Percentiles rank a stretch among this genome's conserved stretches.
phyloP scores from a whole-genome alignment of 92 coral and sea anemone genomes.

The Montipora capitata region DNA sequence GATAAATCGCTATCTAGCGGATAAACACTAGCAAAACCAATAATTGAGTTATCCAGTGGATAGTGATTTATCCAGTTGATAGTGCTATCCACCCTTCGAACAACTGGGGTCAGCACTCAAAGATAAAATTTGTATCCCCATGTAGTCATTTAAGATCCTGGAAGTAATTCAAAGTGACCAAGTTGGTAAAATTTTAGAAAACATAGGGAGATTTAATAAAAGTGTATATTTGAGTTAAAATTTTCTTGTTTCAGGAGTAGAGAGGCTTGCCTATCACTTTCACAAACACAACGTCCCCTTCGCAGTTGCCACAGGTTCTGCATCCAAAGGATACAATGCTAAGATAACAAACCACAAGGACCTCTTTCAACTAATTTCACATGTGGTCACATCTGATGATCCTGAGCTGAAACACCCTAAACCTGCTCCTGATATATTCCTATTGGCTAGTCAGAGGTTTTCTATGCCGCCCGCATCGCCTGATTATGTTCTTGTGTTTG shows the following conservation, averaged over 20 bases:
- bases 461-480: conserved; percentile 76
- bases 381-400: conserved; percentile 92
- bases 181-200: too few species aligned
- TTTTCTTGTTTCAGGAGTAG: conserved; percentile 76
- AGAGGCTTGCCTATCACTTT: conserved; percentile 83
- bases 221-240: too few species aligned
- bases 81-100: too few species aligned
- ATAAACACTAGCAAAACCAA: too few species aligned
- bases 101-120: too few species aligned
- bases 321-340: conserved; percentile 68
- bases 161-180: too few species aligned
- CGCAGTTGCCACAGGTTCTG: conserved; percentile 97
- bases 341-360: conserved; percentile 81
- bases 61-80: too few species aligned
- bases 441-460: conserved; percentile 90
- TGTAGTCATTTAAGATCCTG: too few species aligned
- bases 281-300: conserved; percentile 87
- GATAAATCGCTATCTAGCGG: too few species aligned
- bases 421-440: conserved; percentile 95
- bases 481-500: conserved; percentile 91
- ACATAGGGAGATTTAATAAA: too few species aligned
- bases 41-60: too few species aligned
- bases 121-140: too few species aligned
- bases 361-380: conserved; percentile 78
- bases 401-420: conserved; percentile 89